Evolutionary conservation across 2,888 invertebrate genomes (phyloP).

Genomic region (Boloria euphrosyne): DNA sequence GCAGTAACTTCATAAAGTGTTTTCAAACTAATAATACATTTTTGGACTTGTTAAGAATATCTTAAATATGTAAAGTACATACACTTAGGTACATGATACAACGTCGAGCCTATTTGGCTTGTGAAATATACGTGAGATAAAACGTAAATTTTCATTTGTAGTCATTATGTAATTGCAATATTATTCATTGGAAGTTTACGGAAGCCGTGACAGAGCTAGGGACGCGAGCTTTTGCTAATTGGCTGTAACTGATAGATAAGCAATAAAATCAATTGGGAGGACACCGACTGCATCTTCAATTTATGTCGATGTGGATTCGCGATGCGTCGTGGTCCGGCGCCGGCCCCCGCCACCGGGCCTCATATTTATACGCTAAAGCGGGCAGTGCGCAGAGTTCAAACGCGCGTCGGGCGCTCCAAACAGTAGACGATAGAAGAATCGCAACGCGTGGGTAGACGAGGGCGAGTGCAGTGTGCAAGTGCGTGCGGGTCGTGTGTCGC

Average conservation of each 20-base stretch:
- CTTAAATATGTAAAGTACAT: too few species aligned
- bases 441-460: conserved; percentile 77
- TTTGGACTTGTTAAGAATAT: too few species aligned
- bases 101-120: too few species aligned
- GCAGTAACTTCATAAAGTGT: not conserved
- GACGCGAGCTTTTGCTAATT: conserved; percentile 75
- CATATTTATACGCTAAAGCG: conserved; percentile 81
- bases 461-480: conserved; percentile 82
- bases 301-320: conserved; percentile 77
- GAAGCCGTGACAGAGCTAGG: conserved; percentile 60
- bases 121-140: not conserved
- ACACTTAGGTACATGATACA: too few species aligned
- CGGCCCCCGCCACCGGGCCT: conserved; percentile 79
- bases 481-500: conserved; percentile 78
- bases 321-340: conserved; percentile 75
- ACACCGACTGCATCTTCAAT: conserved; percentile 79
- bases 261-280: conserved; percentile 79
- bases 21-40: not conserved
- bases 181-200: conserved; percentile 60
- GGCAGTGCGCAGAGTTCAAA: conserved; percentile 79
- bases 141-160: conserved; percentile 3
- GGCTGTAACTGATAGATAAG: conserved; percentile 74
- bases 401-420: conserved; percentile 78
- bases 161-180: conserved; percentile 33
- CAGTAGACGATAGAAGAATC: conserved; percentile 78